These are phyloP conservation scores for Lanius collurio DNA, from an alignment of 2,113 vertebrate genomes.

Conservation along the genomic window DNA sequence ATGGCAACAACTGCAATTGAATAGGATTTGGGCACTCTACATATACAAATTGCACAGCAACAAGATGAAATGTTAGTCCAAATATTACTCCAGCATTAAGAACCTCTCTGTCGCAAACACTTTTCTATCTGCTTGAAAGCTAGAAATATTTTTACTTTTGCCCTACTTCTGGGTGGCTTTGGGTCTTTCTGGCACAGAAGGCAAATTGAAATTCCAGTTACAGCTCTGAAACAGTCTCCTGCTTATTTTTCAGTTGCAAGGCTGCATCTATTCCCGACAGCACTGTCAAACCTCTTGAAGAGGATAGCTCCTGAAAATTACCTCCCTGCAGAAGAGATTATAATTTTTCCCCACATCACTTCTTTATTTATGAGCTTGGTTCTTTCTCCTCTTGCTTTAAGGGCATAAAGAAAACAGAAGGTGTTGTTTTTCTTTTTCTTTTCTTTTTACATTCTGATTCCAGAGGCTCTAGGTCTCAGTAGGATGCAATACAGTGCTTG, in stretches of 20 bases:
- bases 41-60: neutral
- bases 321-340: neutral
- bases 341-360: neutral
- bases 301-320: neutral
- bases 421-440: neutral
- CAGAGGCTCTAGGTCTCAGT: neutral
- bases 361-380: constrained; percentile 3
- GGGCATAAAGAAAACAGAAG: neutral
- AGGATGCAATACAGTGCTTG: neutral
- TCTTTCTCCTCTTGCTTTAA: neutral
- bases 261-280: neutral
- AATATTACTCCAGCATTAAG: neutral
- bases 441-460: neutral
- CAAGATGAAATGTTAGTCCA: neutral
- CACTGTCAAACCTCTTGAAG: neutral
- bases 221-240: neutral
- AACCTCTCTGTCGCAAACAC: neutral
- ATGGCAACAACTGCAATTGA: neutral
- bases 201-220: constrained; percentile 42
- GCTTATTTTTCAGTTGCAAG: neutral
- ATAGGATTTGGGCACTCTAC: neutral
- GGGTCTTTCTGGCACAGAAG: neutral
- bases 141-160: constrained; percentile 5
- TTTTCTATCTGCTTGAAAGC: neutral
- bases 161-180: neutral